Base-by-base conservation (phyloP, 2,888 invertebrate species). In the Pseudococcus jackbeardsleyi region DNA sequence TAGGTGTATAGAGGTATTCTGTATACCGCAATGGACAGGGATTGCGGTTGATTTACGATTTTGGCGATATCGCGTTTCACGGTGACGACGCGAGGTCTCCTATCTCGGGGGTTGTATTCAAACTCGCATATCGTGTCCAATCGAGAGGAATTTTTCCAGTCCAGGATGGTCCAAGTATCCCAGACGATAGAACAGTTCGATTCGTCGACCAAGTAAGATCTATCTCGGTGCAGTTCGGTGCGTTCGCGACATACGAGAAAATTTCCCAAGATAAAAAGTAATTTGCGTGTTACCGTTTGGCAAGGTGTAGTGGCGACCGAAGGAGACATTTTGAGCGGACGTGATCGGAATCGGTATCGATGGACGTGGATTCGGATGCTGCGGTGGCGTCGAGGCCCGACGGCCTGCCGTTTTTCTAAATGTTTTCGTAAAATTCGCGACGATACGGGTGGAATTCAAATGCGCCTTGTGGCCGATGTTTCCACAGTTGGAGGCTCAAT, bases 31-130 rank as follows among this genome's bases (percentile, higher is more conserved):
- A 72, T 7, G 79, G 79, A 82, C 79, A 54, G 79, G 79, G 79
- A 82, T 82, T 82, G 79, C 79, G 79, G 79, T 82, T 82, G 79
- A 82, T 82, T 82, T 82, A 82, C 79, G 79, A 82, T 82, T 46
- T 82, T 82, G 79, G 79, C 79, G 79, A 82, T 82, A 82, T 82
- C 79, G 79, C 79, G 79, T 82, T 82, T 82, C 79, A 82, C 79
- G 79, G 79, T 12, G 42, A 46, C 19, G 79, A 42, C 79, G 0
- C 59, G 12, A 19, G 22, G 22, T 64, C 19, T 64, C 1, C 19
- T n/a, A 7, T 42, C 8, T 59, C 64, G 72, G 72, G 72, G 72
- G 12, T 72, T 4, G 72, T 82, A 46, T 82, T 46, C 46, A 82
- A 82, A 82, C 79, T 46, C 79, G 79, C 46, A 2, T 11, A 82